Base-by-base conservation (phyloP, 1,140 invertebrate genomes). In the Drosophila subpulchrella region DNA sequence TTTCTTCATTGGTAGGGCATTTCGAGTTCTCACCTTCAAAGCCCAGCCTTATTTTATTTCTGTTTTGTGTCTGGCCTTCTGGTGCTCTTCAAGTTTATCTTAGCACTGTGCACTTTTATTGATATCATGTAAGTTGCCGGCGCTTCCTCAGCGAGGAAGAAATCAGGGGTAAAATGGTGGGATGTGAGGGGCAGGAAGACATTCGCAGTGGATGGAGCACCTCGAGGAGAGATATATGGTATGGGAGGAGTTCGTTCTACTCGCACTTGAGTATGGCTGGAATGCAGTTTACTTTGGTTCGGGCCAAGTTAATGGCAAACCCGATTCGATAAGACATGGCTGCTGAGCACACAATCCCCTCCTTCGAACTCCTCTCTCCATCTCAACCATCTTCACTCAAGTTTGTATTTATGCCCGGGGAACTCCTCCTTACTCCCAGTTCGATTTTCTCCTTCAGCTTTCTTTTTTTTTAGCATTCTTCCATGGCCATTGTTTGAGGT, bases 291-390 rank as follows among this genome's bases (percentile, higher is more conserved):
- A 34, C 71, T 76, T 61, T 61, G 79, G 53, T 73, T 54, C 67
- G 65, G 66, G 65, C 57, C 66, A 67, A 84, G 76, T 85, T 85
- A 84, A 84, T 84, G 81, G 80, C 75, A 62, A 79, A 62, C 72
- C 56, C 78, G 76, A 84, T 78, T 84, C 67, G 73, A 84, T 84
- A 80, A 84, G 81, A 84, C 81, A 77, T 84, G 76, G 44, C 72
- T 79, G 81, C 81, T 84, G 72, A 63, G 67, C 62, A 77, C 72
- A 68, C 63, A 36, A 30, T 50, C 73, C 73, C 47, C 55, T 56
- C 71, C 36, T 34, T 47, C 27, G 15, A 3, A 20, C 42, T 46
- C 11, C 24, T 44, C 27, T 20, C 36, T 46, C 32, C 32, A 27
- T 27, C 32, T 6, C 2, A 34, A 34, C 8, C 8, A 34, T 10